Conservation (phyloP, 2,113 vertebrate genomes). For the Mastomys natalensis region DNA sequence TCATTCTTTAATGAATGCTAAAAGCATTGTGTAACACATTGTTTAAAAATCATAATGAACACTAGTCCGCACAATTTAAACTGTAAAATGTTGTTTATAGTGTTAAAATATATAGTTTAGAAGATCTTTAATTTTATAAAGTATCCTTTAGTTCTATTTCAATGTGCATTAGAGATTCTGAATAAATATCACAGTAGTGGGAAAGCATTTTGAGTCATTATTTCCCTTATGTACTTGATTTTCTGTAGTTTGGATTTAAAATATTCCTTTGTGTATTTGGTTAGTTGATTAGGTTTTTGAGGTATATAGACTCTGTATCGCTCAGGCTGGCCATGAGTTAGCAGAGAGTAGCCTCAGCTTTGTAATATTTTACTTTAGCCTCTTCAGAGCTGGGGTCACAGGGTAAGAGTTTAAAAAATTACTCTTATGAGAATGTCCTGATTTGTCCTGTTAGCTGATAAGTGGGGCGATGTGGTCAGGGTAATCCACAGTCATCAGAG, state of each 20-base stretch:
- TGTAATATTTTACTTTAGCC: neutral
- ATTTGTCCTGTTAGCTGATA: conserved; percentile 19
- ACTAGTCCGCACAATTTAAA: neutral
- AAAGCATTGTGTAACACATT: neutral
- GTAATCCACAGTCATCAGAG: conserved; percentile 10
- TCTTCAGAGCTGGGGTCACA: neutral
- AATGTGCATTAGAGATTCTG: neutral
- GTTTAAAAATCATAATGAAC: neutral
- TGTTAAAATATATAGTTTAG: conserved; percentile 35
- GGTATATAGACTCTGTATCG: neutral
- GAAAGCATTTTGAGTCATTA: conserved; percentile 18
- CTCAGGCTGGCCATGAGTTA: neutral
- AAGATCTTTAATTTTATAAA: conserved; percentile 51
- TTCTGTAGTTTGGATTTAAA: conserved; percentile 34
- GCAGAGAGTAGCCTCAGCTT: neutral
- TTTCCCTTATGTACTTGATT: conserved; percentile 52
- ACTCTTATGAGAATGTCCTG: neutral
- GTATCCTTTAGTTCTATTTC: neutral
- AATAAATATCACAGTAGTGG: neutral
- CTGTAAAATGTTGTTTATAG: neutral
- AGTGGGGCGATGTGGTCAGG: neutral
- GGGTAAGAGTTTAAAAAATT: neutral
- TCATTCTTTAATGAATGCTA: neutral
- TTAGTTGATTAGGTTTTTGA: neutral
- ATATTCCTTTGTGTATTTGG: neutral